Evolutionary conservation across 64 coral and sea anemone genomes (phyloP).

Genomic region (Actinia equina): DNA sequence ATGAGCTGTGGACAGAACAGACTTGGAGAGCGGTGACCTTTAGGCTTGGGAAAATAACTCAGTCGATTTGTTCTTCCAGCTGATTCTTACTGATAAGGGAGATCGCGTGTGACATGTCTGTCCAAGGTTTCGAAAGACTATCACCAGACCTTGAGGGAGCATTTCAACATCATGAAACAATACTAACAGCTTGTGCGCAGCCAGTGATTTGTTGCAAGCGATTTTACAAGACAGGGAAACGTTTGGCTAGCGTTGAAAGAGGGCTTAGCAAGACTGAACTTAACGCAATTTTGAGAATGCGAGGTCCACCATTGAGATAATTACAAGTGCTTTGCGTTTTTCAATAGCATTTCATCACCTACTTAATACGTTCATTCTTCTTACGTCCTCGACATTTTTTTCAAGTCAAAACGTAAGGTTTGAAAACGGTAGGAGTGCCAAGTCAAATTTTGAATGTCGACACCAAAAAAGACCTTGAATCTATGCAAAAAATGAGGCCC

Average conservation of each 20-base stretch:
- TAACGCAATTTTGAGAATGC: not conserved
- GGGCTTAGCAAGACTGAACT: not conserved
- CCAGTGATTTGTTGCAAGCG: not conserved
- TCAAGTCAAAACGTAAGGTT: not conserved
- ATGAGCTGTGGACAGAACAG: slow-evolving; percentile 17
- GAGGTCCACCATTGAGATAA: slow-evolving; percentile 2
- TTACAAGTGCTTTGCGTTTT: slow-evolving; percentile 8
- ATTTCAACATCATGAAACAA: not conserved
- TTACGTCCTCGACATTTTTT: slow-evolving; percentile 7
- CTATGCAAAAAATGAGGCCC: slow-evolving; percentile 1
- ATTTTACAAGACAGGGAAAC: not conserved
- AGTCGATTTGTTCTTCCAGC: not conserved
- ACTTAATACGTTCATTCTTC: slow-evolving; percentile 1
- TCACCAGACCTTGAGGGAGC: not conserved
- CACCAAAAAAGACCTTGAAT: not conserved
- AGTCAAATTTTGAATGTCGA: slow-evolving; percentile 18
- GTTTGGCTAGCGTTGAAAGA: not conserved
- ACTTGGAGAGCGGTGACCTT: not conserved
- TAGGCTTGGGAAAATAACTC: slow-evolving; percentile 41
- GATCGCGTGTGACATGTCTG: slow-evolving; percentile 3
- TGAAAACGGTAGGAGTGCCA: not conserved
- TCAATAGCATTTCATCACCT: slow-evolving; percentile 2
- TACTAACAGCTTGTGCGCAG: not conserved
- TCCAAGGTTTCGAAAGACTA: not conserved
- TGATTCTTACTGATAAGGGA: slow-evolving; percentile 29